Percentiles rank a stretch among this genome's conserved stretches.
Evolutionary conservation across 2,113 vertebrate species (phyloP).

Genomic region (Calidris pugnax): DNA sequence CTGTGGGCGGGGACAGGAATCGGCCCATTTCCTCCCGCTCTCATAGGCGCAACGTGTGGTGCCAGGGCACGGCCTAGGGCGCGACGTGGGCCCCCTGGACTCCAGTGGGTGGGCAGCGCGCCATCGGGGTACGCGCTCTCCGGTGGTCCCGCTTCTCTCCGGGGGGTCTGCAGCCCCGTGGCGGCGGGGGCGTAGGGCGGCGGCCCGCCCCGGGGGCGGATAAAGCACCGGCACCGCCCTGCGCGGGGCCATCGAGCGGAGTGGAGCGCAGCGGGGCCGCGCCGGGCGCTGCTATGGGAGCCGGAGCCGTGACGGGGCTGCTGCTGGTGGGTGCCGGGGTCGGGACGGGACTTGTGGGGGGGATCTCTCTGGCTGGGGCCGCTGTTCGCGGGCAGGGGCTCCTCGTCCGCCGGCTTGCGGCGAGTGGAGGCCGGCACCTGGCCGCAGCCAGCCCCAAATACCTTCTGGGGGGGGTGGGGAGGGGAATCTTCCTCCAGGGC

Average conservation of each 20-base stretch:
- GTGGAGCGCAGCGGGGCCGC: rapidly evolving
- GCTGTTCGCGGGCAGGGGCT: rapidly evolving
- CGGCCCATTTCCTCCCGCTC: not conserved
- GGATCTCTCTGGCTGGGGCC: rapidly evolving
- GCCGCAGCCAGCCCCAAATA: no score
- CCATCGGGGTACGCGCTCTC: rapidly evolving
- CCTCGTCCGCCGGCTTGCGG: rapidly evolving
- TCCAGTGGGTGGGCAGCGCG: rapidly evolving
- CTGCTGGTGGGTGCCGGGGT: not conserved
- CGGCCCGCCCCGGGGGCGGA: not conserved
- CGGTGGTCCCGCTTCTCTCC: rapidly evolving
- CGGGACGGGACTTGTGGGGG: rapidly evolving
- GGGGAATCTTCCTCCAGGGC: rapidly evolving
- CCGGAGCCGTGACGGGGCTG: rapidly evolving
- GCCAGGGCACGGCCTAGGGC: rapidly evolving
- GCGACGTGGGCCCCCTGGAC: rapidly evolving
- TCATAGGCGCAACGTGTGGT: rapidly evolving
- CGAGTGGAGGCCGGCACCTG: not conserved
- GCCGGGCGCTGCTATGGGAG: not conserved
- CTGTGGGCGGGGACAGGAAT: rapidly evolving
- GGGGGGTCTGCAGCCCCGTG: rapidly evolving
- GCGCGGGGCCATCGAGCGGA: no score
- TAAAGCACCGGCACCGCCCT: not conserved
- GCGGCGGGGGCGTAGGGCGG: not conserved
- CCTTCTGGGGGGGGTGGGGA: rapidly evolving